Conservation (phyloP, 2,113 vertebrate genomes). For the Sinosuthora webbiana region DNA sequence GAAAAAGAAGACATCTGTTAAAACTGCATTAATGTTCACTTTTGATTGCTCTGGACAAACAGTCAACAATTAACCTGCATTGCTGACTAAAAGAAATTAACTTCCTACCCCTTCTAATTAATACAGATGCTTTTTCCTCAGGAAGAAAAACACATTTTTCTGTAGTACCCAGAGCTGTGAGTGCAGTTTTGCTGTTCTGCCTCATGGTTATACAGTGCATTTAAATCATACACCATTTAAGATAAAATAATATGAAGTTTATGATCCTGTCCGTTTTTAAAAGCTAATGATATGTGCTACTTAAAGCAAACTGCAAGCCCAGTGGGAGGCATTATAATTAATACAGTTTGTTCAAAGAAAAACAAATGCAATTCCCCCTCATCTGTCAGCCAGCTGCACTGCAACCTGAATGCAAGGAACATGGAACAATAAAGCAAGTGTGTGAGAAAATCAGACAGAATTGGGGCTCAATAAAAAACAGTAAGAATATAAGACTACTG, state of each 20-base stretch:
- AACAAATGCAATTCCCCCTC: conserved; percentile 63
- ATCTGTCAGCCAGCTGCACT: conserved; percentile 56
- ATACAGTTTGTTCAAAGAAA: conserved; percentile 72
- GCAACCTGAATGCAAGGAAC: not conserved
- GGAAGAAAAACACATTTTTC: not conserved
- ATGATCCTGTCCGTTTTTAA: conserved; percentile 60
- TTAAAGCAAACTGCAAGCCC: conserved; percentile 59
- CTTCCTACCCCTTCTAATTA: not conserved
- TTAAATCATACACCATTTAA: conserved; percentile 55
- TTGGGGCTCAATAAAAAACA: not conserved
- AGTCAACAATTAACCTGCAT: not conserved
- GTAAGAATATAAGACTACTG: not conserved
- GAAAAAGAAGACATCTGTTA: not conserved
- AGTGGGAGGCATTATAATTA: conserved; percentile 73
- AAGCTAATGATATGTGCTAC: conserved; percentile 70
- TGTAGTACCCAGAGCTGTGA: not conserved
- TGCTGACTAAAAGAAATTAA: conserved; percentile 1
- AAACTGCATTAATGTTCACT: not conserved
- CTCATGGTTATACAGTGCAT: not conserved
- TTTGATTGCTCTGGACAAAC: conserved; percentile 10
- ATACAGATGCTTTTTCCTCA: not conserved
- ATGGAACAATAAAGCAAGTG: not conserved
- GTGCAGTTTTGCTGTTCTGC: conserved; percentile 13
- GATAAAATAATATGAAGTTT: conserved; percentile 58
- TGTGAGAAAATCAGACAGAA: conserved; percentile 16